Base-by-base conservation (phyloP, 1,140 invertebrate genomes). In the Armadillidium nasatum region DNA sequence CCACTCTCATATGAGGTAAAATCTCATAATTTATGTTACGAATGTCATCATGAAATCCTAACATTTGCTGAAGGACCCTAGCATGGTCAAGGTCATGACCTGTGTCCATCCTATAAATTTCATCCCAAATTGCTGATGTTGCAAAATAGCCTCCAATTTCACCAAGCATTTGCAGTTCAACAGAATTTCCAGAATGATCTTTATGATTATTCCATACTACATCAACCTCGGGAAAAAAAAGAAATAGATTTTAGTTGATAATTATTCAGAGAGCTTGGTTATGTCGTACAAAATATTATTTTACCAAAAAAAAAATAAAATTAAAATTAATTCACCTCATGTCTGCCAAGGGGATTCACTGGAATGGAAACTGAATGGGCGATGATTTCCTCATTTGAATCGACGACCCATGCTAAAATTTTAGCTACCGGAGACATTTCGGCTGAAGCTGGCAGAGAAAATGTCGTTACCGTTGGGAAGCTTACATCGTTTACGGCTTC, bases 401-500 rank as follows among this genome's bases (percentile, higher is more conserved):
- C 82, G 0, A 88, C 83, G 73, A 85, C 85, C 79, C 87, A 89
- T 2, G 88, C 88, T 1, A 90, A 78, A 4, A 90, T 83, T n/a
- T 85, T 84, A 78, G 88, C 88, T 0, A 84, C 87, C 0, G 89
- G 89, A 11, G 88, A 85, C 89, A 90, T 90, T 70, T 86, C 84
- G 10, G 83, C 60, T 13, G 82, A 83, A 4, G 84, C 82, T 0
- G 86, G 83, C 0, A 87, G 74, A 2, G 84, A 81, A 74, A 88
- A 85, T 10, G 86, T 87, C 13, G 84, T 85, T 6, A 84, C 82
- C 9, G 83, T 83, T 9, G 82, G 80, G 7, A 76, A 13, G 22
- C 80, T 76, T 7, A 81, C 79, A 10, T 75, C 44, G 0, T 83
- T 72, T 4, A 82, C 75, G 4, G 71, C 76, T 73, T 86, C 83